phyloP scores from a whole-genome alignment of 2,113 vertebrate species.

The Oncorhynchus clarkii region DNA sequence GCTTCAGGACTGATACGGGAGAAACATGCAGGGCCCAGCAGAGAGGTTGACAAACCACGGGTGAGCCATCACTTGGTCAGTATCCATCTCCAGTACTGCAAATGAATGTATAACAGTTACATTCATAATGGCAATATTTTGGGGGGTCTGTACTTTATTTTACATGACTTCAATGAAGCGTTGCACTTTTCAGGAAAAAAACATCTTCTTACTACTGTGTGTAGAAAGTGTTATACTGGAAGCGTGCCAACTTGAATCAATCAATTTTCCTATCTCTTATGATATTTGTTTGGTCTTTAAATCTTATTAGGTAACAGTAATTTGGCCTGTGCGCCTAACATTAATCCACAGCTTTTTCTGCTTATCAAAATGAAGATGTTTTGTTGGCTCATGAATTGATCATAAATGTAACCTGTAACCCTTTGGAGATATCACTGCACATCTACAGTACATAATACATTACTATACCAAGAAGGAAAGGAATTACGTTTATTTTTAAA shows the following conservation, averaged over 20 bases:
- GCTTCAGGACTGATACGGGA: conserved; percentile 4
- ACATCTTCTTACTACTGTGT: not conserved
- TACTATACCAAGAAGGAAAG: not conserved
- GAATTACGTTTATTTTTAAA: not conserved
- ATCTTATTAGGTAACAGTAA: not conserved
- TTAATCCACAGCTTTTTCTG: not conserved
- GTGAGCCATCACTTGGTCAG: no score
- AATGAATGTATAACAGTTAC: no score
- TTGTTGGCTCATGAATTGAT: conserved; percentile 1
- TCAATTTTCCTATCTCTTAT: not conserved
- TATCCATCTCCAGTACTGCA: no score
- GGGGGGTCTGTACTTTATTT: not conserved
- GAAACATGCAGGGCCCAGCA: not conserved
- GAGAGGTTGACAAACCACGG: no score
- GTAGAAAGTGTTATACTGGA: no score
- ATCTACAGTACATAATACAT: not conserved
- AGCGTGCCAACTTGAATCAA: not conserved
- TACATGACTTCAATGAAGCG: not conserved
- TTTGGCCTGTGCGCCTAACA: not conserved
- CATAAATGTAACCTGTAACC: not conserved
- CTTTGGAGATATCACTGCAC: not conserved
- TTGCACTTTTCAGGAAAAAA: not conserved
- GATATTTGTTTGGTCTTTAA: not conserved
- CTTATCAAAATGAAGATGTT: not conserved
- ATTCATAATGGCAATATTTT: not conserved